Evolutionary conservation across 2,797 vertebrate species (phyloP).

Genomic region (Lacerta viridis): DNA sequence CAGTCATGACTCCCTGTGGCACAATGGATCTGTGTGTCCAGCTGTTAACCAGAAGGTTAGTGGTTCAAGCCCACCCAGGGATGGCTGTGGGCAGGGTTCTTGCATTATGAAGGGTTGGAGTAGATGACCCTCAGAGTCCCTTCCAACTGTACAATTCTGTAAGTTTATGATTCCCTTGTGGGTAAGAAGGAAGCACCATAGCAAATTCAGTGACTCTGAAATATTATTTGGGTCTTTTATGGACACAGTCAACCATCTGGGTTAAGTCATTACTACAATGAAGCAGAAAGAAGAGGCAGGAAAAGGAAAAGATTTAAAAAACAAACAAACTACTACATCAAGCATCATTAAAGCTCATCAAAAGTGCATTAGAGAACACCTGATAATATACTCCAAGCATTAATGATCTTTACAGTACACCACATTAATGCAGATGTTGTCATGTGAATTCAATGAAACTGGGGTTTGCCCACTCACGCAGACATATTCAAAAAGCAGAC

Average conservation of each 20-base stretch:
- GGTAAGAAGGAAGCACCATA: constrained; percentile 44
- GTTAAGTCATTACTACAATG: constrained; percentile 79
- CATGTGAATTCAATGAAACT: constrained; percentile 57
- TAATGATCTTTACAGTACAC: constrained; percentile 76
- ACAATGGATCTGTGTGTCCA: too few relatives aligned
- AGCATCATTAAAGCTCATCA: constrained; percentile 80
- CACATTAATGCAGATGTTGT: constrained; percentile 74
- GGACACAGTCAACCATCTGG: constrained; percentile 78
- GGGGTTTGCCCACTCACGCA: constrained; percentile 57
- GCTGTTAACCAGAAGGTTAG: too few relatives aligned
- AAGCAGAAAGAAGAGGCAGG: constrained; percentile 54
- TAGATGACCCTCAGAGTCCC: too few relatives aligned
- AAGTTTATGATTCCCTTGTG: constrained; percentile 16
- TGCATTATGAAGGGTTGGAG: too few relatives aligned
- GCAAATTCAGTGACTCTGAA: constrained; percentile 69
- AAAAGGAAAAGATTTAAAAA: constrained; percentile 48
- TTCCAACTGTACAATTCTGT: too few relatives aligned
- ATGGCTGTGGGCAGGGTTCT: too few relatives aligned
- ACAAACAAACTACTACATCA: constrained; percentile 67
- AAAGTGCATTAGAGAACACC: constrained; percentile 80
- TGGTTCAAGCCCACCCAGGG: too few relatives aligned
- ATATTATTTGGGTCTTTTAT: constrained; percentile 76
- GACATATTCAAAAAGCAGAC: constrained; percentile 30
- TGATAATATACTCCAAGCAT: constrained; percentile 76
- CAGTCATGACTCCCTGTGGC: too few relatives aligned